These are phyloP conservation scores for Corydoras maculifer DNA, from an alignment of 2,113 vertebrate species.

Conservation along the genomic window DNA sequence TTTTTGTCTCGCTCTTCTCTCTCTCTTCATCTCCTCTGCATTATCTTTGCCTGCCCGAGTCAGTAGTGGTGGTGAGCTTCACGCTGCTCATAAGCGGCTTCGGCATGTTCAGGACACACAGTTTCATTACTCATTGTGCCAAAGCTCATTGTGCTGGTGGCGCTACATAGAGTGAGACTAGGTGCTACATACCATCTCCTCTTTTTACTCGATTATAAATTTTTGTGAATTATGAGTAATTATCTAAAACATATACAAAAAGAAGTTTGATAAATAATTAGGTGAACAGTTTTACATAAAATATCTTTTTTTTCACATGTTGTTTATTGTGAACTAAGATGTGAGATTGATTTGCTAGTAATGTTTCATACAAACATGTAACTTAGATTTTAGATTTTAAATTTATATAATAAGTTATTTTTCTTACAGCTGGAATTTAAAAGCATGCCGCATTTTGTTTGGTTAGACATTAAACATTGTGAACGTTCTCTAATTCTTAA, in stretches of 20 bases:
- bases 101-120: constrained; percentile 34
- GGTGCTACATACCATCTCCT: constrained; percentile 12
- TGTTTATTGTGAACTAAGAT: no score
- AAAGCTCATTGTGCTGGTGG: constrained; percentile 20
- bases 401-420: no score
- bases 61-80: constrained; percentile 34
- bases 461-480: background rate
- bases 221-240: no score
- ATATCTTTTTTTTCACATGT: no score
- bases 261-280: no score
- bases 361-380: no score
- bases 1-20: background rate
- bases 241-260: no score
- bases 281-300: no score
- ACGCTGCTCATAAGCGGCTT: constrained; percentile 36
- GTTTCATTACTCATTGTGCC: constrained; percentile 42
- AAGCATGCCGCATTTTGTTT: no score
- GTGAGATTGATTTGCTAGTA: no score
- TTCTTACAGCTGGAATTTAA: no score
- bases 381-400: no score
- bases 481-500: background rate
- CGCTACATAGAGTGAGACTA: constrained; percentile 15
- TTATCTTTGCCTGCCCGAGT: constrained; percentile 34
- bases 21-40: background rate
- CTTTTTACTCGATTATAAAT: background rate